Base-by-base conservation (phyloP, 1,140 invertebrate genomes). In the Drosophila athabasca region DNA sequence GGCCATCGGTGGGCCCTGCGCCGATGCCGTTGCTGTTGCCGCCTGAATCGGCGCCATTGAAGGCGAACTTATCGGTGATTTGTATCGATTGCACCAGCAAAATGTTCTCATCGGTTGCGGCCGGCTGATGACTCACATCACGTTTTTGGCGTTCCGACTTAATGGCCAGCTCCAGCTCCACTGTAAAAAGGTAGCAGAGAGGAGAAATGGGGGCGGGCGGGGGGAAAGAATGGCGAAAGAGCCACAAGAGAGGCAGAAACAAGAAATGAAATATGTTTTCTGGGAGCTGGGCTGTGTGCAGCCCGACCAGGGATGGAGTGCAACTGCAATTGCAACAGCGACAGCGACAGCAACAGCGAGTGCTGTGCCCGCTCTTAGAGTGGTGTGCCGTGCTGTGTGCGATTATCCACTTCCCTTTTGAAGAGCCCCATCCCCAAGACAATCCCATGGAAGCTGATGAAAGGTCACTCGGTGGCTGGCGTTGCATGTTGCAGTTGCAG, bases 41-140 rank as follows among this genome's bases (percentile, higher is more conserved):
- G 46, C 50, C 69, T 41, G 69, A 51, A 80, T 89, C 92, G 77
- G 93, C 93, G 62, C 90, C 85, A 81, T 96, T 95, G 92, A 97
- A 96, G n/a, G 95, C 96, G 90, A 98, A 98, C 84, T 97, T 97
- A 92, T 98, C 97, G 15, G 96, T 97, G 83, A 98, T 98, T 91
- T 97, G 96, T 82, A 98, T 98, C 22, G 96, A 96, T 90, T 98
- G 96, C n/a, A 97, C 96, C 17, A 98, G 93, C 11, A 98, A 93
- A 83, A 98, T 94, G 89, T 97, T 96, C 78, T 97, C 96, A 60
- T 95, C 95, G 48, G 94, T 39, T 39, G 35, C 93, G 46, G 94
- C 93, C 46, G 91, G 65, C 75, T 91, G 90, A 79, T 91, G 82
- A 79, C 73, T 91, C 73, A 90, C 90, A 89, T 91, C 90, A 85